Base-by-base conservation (phyloP, 2,113 vertebrate species). In the Chionodraco myersi region DNA sequence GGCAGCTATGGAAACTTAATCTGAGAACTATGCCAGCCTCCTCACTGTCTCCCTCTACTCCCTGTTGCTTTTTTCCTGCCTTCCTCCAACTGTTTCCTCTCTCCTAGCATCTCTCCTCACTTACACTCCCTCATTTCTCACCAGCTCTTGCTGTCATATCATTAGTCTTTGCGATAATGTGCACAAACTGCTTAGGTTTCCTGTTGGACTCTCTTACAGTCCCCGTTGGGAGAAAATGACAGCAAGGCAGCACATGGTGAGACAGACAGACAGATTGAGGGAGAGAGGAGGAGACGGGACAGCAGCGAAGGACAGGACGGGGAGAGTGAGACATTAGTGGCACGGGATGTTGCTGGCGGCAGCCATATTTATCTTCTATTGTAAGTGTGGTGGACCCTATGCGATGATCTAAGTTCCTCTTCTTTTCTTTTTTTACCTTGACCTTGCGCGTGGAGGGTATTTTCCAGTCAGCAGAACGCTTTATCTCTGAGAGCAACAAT, bases 391-490 rank as follows among this genome's bases (percentile, higher is more conserved):
- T 83, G 52, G 73, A 61, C 72, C 94, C 93, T 92, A 91, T 94
- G 93, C 91, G 95, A 96, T 96, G 97, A 98, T 97, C 96, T 95
- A 94, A 95, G 95, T 96, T 86, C 93, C 93, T 85, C 94, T 92
- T 52, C 67, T 49, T 51, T 65, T 75, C 72, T 56, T 86, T 88
- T 87, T 84, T 83, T 96, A 96, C 96, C 96, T 96, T 99, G 98
- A 99, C 98, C 98, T 99, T 99, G 97, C 88, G 93, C 45, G 93
- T 96, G 95, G 95, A 95, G 96, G 97, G 97, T 97, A 97, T 97
- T 97, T 98, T 97, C 96, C 97, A 98, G 98, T 99, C 98, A 99
- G 98, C 97, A 98, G 95, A 98, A 97, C 95, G 96, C 96, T 99
- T 98, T 98, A 98, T 98, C 98, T 99, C 96, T 96, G 97, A 97